These are phyloP conservation scores for Artibeus lituratus DNA, from an alignment of 2,797 vertebrate species.

Conservation along the genomic window DNA sequence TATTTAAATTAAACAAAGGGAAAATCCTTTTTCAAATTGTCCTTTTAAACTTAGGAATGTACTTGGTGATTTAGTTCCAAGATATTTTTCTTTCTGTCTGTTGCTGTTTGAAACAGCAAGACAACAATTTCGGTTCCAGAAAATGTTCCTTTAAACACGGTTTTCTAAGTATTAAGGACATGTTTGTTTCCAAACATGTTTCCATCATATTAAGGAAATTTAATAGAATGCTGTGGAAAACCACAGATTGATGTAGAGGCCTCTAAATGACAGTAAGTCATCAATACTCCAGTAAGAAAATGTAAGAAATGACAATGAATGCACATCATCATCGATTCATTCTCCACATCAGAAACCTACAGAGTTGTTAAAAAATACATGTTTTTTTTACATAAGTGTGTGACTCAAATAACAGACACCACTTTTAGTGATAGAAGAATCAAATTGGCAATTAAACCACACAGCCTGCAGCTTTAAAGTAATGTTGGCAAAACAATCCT, in stretches of 20 bases:
- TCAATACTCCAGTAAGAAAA: background rate
- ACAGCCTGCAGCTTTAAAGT: slow-evolving; percentile 24
- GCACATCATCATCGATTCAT: background rate
- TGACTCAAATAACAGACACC: background rate
- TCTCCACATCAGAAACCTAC: background rate
- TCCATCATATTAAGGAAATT: background rate
- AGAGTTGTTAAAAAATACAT: background rate
- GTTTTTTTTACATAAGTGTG: background rate
- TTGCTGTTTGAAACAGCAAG: background rate
- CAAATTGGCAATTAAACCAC: slow-evolving; percentile 71
- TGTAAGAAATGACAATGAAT: background rate
- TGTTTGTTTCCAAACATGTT: no score
- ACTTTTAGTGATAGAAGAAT: slow-evolving; percentile 26
- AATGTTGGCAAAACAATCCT: slow-evolving; percentile 45
- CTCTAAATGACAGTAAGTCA: background rate
- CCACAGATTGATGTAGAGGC: background rate
- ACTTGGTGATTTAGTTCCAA: background rate
- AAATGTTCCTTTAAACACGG: background rate
- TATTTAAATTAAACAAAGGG: background rate
- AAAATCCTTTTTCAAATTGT: background rate
- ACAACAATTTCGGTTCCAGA: background rate
- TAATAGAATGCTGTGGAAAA: background rate
- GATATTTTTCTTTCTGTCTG: background rate
- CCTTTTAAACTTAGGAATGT: slow-evolving; percentile 11
- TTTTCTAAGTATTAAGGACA: background rate